Conservation (phyloP, 2,888 invertebrate species). For the Pasiphila rectangulata region DNA sequence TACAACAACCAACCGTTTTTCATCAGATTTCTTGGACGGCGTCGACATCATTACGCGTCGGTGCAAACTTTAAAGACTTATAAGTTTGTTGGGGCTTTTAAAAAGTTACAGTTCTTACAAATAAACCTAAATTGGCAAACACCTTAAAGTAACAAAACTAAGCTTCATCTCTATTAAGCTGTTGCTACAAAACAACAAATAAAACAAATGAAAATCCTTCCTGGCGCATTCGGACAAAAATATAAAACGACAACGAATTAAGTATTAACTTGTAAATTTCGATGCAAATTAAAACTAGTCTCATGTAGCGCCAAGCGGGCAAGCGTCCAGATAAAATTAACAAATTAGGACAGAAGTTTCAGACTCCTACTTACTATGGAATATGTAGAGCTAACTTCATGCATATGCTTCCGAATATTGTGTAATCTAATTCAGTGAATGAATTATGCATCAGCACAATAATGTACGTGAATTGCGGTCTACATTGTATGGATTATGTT, state of each 20-base stretch:
- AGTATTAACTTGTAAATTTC: slow-evolving; percentile 2
- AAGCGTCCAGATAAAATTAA: slow-evolving; percentile 25
- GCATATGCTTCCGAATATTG: slow-evolving; percentile 24
- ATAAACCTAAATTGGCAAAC: not conserved
- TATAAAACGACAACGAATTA: too few species aligned
- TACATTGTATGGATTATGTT: not conserved
- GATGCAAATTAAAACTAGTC: slow-evolving; percentile 21
- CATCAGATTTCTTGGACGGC: too few species aligned
- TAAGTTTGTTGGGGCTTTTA: not conserved
- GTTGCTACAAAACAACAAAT: not conserved
- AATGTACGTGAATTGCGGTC: not conserved
- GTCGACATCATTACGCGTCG: too few species aligned
- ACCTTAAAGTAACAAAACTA: not conserved
- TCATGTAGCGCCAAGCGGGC: slow-evolving; percentile 19
- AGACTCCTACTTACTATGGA: slow-evolving; percentile 6
- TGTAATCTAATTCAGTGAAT: slow-evolving; percentile 20
- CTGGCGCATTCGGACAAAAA: not conserved
- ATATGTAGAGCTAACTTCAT: slow-evolving; percentile 24
- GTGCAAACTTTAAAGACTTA: too few species aligned
- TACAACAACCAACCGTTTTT: too few species aligned
- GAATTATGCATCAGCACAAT: slow-evolving; percentile 13
- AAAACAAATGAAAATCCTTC: too few species aligned
- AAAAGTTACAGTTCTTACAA: not conserved
- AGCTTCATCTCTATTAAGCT: not conserved
- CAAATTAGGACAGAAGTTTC: slow-evolving; percentile 23